phyloP scores from a whole-genome alignment of 2,113 vertebrate genomes.

The Myxocyprinus asiaticus region DNA sequence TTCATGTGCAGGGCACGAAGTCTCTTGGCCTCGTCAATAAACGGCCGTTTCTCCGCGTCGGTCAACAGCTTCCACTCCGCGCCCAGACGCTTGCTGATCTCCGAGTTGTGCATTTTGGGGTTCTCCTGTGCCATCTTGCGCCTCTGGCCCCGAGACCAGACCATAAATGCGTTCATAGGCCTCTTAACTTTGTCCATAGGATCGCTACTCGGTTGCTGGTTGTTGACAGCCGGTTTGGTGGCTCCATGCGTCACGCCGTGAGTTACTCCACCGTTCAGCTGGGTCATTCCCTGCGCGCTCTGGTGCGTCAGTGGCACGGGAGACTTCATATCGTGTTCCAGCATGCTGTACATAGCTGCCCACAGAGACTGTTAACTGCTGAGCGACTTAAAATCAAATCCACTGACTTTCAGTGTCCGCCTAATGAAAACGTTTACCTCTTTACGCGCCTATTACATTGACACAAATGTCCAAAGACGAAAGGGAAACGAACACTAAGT shows the following conservation, averaged over 20 bases:
- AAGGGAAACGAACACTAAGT: background rate
- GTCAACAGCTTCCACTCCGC: constrained; percentile 75
- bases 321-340: constrained; percentile 59
- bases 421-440: background rate
- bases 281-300: constrained; percentile 47
- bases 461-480: constrained; percentile 2
- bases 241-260: constrained; percentile 41
- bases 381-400: background rate
- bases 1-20: constrained; percentile 74
- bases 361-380: background rate
- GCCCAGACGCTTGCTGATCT: constrained; percentile 78
- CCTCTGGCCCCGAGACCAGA: constrained; percentile 82
- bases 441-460: background rate
- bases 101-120: constrained; percentile 79
- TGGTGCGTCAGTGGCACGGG: constrained; percentile 42
- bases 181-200: constrained; percentile 77
- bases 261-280: constrained; percentile 25
- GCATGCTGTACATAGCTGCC: constrained; percentile 60
- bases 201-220: constrained; percentile 41
- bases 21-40: constrained; percentile 76
- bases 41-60: constrained; percentile 76
- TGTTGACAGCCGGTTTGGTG: constrained; percentile 32
- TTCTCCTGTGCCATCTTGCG: constrained; percentile 76
- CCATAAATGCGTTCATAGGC: constrained; percentile 91
- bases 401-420: background rate